Base-by-base conservation (phyloP, 1,140 invertebrate species). In the Aporrectodea caliginosa region DNA sequence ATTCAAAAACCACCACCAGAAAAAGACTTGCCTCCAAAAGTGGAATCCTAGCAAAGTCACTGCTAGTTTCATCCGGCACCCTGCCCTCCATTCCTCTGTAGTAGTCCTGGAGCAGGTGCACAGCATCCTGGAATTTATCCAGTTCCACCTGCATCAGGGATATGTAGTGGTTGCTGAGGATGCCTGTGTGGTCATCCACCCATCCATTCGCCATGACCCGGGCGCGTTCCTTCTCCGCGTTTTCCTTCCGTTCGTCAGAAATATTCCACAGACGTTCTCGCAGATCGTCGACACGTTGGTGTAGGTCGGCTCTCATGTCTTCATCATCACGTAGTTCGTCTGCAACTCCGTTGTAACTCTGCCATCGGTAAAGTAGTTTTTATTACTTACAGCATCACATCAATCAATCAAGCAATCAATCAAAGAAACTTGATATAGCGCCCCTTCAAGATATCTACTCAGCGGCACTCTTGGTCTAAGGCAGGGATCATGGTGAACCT, bases 271-370 rank as follows among this genome's bases (percentile, higher is more conserved):
- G 83, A n/a, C 83, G 78, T 70, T 89, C 87, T 31, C 85, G 83
- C 0, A 89, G 84, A 80, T 89, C 88, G 75, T 88, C 86, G 12
- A 89, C 84, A 29, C 86, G 82, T 81, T 89, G 87, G 81, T 89
- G 88, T n/a, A 88, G 81, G 73, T 89, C 88, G 29, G 84, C 83
- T 69, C 84, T 84, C 0, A 86, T 87, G 75, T 89, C 88, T 74
- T 88, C 86, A 79, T 89, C 88, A 34, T 88, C 86, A 34, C 88
- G 80, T 83, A 87, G 85, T 77, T 89, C 88, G 82, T 88, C 86
- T n/a, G 87, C 75, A 0, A 89, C 83, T 33, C 83, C 83, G 81
- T 88, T 89, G 81, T 86, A 89, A n/a, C 87, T 85, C 87, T 88
- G 58, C 0, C 78, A 69, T 6, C 43, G 22, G 6, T 58, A n/a